Conservation (phyloP, 2,797 vertebrate species). For the Astyanax mexicanus region DNA sequence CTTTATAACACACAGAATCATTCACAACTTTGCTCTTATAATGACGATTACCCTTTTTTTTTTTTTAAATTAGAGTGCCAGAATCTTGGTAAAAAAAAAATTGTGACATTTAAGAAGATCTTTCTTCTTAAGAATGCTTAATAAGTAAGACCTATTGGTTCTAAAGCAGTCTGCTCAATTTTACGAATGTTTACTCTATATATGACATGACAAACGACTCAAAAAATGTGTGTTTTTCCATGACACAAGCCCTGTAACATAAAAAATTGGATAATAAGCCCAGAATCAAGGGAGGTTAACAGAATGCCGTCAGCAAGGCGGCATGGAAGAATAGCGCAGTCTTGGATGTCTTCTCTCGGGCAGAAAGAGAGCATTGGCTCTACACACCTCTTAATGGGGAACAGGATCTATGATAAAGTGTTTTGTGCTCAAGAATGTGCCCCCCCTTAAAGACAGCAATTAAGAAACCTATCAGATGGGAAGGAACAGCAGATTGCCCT, state of each 20-base stretch:
- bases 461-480: slow-evolving; percentile 38
- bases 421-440: neutral
- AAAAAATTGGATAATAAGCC: neutral
- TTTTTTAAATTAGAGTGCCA: too few species aligned
- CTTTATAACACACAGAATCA: too few species aligned
- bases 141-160: too few species aligned
- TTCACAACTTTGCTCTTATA: too few species aligned
- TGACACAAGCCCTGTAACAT: neutral
- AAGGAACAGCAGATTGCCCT: slow-evolving; percentile 47
- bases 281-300: neutral
- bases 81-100: too few species aligned
- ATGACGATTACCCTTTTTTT: too few species aligned
- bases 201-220: too few species aligned
- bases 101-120: too few species aligned
- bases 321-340: neutral
- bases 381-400: neutral
- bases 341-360: neutral
- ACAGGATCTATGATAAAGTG: neutral
- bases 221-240: too few species aligned
- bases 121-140: too few species aligned
- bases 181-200: too few species aligned
- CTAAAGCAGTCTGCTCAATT: too few species aligned
- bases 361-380: neutral
- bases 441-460: slow-evolving; percentile 16
- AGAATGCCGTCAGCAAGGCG: neutral